Conservation (phyloP, 2,113 vertebrate genomes). For the Oreochromis aureus region DNA sequence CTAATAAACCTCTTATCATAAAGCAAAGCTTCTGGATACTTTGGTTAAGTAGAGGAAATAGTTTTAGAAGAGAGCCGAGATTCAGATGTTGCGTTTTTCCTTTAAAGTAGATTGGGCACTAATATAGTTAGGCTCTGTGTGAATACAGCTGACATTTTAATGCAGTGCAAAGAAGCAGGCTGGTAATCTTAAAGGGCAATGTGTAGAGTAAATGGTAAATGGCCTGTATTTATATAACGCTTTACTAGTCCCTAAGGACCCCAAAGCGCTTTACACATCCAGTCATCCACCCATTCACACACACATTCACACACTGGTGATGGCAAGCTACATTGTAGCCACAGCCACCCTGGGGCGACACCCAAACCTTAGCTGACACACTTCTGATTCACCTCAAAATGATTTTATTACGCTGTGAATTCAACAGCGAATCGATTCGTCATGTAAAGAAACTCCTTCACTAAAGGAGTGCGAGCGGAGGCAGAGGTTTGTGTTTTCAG, state of each 20-base stretch:
- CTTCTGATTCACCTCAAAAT: background rate
- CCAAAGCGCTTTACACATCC: too few species aligned
- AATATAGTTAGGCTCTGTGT: background rate
- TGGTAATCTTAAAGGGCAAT: background rate
- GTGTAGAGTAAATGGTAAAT: background rate
- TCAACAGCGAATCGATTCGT: background rate
- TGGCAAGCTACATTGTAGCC: too few species aligned
- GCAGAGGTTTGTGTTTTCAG: background rate
- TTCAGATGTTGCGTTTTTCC: background rate
- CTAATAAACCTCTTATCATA: background rate
- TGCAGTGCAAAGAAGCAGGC: background rate
- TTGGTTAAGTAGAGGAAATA: background rate
- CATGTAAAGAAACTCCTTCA: background rate
- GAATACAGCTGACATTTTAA: background rate
- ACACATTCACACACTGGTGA: too few species aligned
- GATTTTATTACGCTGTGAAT: background rate
- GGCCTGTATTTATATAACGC: too few species aligned
- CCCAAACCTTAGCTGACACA: background rate
- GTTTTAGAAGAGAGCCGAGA: background rate
- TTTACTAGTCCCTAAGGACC: too few species aligned
- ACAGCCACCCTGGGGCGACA: background rate
- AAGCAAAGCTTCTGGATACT: background rate
- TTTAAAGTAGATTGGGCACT: background rate
- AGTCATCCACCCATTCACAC: too few species aligned
- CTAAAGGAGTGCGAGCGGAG: background rate